Percentiles rank a stretch among this genome's conserved stretches.
Conservation (phyloP, 1,140 invertebrate species). For the Brachionus calyciflorus region DNA sequence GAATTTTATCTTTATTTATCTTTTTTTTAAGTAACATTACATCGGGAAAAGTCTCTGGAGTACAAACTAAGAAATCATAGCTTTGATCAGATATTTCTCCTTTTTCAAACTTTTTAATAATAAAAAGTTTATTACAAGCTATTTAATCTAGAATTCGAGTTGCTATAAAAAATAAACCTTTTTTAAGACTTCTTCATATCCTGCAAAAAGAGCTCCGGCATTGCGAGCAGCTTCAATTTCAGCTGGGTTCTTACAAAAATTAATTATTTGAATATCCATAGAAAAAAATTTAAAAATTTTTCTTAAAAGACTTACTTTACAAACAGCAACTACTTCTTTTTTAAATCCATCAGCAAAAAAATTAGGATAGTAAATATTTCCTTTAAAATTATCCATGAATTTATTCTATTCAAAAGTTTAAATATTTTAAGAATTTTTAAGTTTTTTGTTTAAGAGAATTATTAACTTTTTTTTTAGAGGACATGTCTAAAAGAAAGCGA, state of each 20-base stretch:
- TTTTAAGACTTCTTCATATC: slow-evolving; percentile 35
- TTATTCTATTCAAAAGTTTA: slow-evolving; percentile 2
- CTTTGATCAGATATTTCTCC: slow-evolving; percentile 41
- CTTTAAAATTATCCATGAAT: slow-evolving; percentile 35
- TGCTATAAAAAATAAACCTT: slow-evolving; percentile 15
- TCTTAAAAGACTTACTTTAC: slow-evolving; percentile 3
- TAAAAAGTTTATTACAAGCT: neutral
- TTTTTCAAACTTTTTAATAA: slow-evolving; percentile 22
- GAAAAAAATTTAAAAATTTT: neutral
- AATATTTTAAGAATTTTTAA: neutral
- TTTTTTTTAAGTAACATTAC: slow-evolving; percentile 32
- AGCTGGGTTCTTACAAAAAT: slow-evolving; percentile 2
- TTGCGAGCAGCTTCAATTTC: slow-evolving; percentile 27
- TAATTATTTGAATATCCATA: neutral
- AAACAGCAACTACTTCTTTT: slow-evolving; percentile 38
- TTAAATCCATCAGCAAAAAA: slow-evolving; percentile 38
- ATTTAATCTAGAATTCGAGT: too few species aligned
- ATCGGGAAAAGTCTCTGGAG: slow-evolving; percentile 37
- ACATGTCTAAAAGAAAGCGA: slow-evolving; percentile 33
- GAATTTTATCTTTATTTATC: slow-evolving; percentile 45
- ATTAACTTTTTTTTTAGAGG: slow-evolving; percentile 29
- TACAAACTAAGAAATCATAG: slow-evolving; percentile 41
- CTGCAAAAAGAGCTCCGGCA: slow-evolving; percentile 4
- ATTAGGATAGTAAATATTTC: slow-evolving; percentile 17
- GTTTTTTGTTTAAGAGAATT: neutral